Conservation (phyloP, 2,113 vertebrate genomes). For the Drymodes brunneopygia region DNA sequence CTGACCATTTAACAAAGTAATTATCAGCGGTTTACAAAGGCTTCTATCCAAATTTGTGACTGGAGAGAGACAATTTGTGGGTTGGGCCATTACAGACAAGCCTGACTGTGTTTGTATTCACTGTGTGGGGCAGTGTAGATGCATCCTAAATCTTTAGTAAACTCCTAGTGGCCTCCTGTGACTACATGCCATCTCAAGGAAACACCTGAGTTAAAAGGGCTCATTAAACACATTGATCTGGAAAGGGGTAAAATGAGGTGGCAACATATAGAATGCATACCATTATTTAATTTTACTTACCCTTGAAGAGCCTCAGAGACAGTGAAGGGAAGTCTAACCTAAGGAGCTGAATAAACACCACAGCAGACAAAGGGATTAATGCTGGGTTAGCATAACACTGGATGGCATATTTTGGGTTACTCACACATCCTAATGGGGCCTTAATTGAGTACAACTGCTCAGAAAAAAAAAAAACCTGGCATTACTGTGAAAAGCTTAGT, state of each 20-base stretch:
- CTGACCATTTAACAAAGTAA: background rate
- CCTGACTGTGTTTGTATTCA: background rate
- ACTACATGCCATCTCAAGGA: background rate
- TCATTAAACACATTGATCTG: background rate
- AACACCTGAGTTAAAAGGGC: background rate
- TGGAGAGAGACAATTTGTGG: background rate
- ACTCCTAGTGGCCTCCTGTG: background rate
- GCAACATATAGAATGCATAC: rapidly evolving
- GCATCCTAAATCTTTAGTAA: background rate
- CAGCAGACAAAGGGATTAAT: background rate
- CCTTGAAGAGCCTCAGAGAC: background rate
- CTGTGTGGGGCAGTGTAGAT: background rate
- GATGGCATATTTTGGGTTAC: background rate
- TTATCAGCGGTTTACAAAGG: background rate
- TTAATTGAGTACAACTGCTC: background rate
- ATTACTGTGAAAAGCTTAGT: background rate
- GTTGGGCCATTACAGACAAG: background rate
- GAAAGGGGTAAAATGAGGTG: background rate
- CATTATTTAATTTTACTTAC: background rate
- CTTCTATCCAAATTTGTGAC: background rate
- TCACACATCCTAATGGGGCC: background rate
- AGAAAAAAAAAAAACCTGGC: background rate
- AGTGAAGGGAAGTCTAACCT: background rate
- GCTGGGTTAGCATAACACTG: background rate
- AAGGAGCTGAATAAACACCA: background rate